A percentile compares a stretch with the other conserved stretches of the same genome.
phyloP scores from a whole-genome alignment of 1,140 invertebrate genomes.

The Diprion similis region DNA sequence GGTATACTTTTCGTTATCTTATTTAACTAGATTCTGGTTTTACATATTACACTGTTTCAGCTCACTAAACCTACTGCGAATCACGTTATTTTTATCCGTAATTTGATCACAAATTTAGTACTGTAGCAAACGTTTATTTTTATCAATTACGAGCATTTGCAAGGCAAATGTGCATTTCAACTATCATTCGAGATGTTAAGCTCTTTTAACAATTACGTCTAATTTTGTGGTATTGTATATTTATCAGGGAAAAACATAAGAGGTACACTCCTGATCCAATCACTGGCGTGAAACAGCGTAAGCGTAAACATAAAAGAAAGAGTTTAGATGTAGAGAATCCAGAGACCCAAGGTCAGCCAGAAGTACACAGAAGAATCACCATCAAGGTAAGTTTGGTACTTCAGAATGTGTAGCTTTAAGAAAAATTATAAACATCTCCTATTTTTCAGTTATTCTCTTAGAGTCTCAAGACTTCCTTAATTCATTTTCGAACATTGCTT shows the following conservation, averaged over 20 bases:
- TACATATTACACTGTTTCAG: background rate
- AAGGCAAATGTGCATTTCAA: too few species aligned
- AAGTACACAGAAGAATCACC: conserved; percentile 74
- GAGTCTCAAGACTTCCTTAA: too few species aligned
- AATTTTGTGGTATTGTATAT: background rate
- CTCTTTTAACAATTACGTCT: too few species aligned
- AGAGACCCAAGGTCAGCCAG: conserved; percentile 60
- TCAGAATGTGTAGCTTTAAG: background rate
- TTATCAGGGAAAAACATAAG: conserved; percentile 56
- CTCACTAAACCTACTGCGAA: too few species aligned
- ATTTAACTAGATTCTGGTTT: background rate
- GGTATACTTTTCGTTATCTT: conserved; percentile 30
- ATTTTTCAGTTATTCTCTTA: conserved; percentile 18
- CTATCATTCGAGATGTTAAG: too few species aligned
- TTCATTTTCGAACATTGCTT: background rate
- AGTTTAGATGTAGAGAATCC: conserved; percentile 71
- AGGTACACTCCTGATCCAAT: conserved; percentile 59
- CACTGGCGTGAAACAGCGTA: conserved; percentile 57
- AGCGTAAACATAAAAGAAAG: conserved; percentile 68
- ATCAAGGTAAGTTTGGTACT: conserved; percentile 68
- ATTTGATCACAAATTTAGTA: too few species aligned
- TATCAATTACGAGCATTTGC: too few species aligned
- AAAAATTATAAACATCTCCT: background rate
- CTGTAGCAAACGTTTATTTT: too few species aligned
- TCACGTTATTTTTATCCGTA: too few species aligned